Evolutionary conservation across 1,140 invertebrate genomes (phyloP), one percentile per base, ranked within the genome.

Genomic region (Drepana arcuata): DNA sequence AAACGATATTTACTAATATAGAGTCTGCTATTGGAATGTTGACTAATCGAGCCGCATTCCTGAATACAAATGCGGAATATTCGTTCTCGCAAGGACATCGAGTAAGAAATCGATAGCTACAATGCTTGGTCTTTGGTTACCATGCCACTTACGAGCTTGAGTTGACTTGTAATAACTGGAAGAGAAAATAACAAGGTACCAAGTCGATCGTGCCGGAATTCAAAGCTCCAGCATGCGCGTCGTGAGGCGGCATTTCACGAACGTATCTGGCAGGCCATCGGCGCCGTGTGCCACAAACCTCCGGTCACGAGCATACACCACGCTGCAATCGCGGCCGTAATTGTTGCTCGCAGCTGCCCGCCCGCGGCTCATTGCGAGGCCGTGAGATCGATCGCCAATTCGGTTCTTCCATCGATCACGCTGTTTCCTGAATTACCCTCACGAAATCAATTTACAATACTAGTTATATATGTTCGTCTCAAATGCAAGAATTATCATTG

Each of bases 241-340:
- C 77, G 77, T 81, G 77, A 78, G 66, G 64, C 63, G 66, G 72
- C 72, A 77, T 80, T 77, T 73, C 66, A 75, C 70, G 69, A 65
- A 56, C 50, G 43, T 78, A 78, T 78, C 75, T 64, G 37, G 36
- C 45, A 51, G 64, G 64, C 48, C 71, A 78, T 74, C 66, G 55
- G 28, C 52, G 49, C 49, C 41, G 51, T 49, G 65, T 64, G 58
- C 73, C 55, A 68, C 60, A 67, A 68, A 65, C 56, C 62, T 47
- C 36, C 71, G 64, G 68, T 80, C 71, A 78, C 77, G 74, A 77
- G 59, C 71, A 73, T 71, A 71, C 70, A 48, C 63, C 71, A 73
- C 68, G 46, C 40, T 47, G 49, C 57, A 63, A 61, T 65, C 53
- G 44, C 63, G 60, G 49, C 60, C 38, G 55, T 77, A 75, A 77